A percentile compares a stretch with the other conserved stretches of the same genome.
Evolutionary conservation across 2,113 vertebrate genomes (phyloP).

Genomic region (Burhinus bistriatus): DNA sequence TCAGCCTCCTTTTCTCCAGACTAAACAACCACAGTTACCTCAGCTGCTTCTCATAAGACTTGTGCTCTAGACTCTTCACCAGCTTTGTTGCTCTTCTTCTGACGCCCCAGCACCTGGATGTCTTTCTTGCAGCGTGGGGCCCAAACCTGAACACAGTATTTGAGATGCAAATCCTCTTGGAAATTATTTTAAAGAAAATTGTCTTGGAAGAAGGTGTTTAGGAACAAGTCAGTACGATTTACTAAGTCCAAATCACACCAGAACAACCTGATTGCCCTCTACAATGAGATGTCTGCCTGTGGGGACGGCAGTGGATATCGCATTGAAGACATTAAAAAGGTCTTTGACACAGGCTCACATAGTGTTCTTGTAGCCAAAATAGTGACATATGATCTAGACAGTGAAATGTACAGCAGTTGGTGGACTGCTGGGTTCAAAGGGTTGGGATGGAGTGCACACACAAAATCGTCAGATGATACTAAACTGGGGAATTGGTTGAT

Average conservation of each 20-base stretch:
- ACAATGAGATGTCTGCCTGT: not conserved
- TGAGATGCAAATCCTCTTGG: not conserved
- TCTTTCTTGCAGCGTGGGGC: not conserved
- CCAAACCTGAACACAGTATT: not conserved
- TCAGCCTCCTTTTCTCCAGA: not conserved
- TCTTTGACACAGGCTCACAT: not conserved
- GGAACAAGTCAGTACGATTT: not conserved
- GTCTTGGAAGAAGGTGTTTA: not conserved
- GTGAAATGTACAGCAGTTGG: not conserved
- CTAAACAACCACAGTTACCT: not conserved
- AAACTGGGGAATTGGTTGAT: not conserved
- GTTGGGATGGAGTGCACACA: not conserved
- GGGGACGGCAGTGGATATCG: not conserved
- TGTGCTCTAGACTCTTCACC: not conserved
- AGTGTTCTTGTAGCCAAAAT: not conserved
- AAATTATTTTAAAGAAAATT: not conserved
- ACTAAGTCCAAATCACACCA: not conserved
- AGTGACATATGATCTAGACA: not conserved
- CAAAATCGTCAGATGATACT: not conserved
- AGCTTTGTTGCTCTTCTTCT: not conserved
- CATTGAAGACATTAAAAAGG: not conserved
- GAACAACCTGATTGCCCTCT: not conserved
- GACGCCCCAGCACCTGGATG: not conserved
- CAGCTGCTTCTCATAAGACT: not conserved
- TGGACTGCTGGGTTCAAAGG: not conserved